Evolutionary conservation across 2,113 vertebrate genomes (phyloP).

Genomic region (Pavo muticus): DNA sequence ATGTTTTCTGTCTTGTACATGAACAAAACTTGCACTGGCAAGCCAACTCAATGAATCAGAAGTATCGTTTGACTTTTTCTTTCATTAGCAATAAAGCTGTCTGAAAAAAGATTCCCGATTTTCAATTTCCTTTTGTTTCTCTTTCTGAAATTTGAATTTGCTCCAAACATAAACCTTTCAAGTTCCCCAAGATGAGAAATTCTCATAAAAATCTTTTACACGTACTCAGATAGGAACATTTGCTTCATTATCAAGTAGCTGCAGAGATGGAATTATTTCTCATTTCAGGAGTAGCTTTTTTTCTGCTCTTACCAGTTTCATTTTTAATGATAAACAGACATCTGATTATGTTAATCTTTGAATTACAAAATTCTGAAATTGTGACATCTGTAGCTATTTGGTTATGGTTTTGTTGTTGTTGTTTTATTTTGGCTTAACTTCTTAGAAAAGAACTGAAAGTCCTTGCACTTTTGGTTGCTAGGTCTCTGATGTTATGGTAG

Average conservation of each 20-base stretch:
- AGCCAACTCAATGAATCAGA: not conserved
- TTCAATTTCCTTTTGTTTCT: not conserved
- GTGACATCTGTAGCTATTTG: not conserved
- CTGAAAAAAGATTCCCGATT: not conserved
- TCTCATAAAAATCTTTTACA: conserved; percentile 5
- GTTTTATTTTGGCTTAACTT: not conserved
- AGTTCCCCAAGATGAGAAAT: not conserved
- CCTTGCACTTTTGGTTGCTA: fast-evolving
- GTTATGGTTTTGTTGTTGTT: no score
- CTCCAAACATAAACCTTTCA: not conserved
- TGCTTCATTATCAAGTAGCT: not conserved
- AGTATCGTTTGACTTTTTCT: conserved; percentile 28
- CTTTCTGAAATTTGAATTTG: not conserved
- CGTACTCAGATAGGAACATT: not conserved
- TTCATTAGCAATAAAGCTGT: conserved; percentile 2
- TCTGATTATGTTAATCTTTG: not conserved
- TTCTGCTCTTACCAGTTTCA: not conserved
- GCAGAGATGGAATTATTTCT: not conserved
- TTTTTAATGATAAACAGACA: not conserved
- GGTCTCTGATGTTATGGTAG: not conserved
- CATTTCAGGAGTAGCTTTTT: conserved; percentile 9
- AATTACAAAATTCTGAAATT: not conserved
- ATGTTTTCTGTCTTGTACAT: not conserved
- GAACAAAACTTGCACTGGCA: not conserved
- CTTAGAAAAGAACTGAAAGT: not conserved